Evolutionary conservation across 2,888 invertebrate species (phyloP), one percentile per base, ranked within the genome.

Genomic region (Coleophora flavipennella): DNA sequence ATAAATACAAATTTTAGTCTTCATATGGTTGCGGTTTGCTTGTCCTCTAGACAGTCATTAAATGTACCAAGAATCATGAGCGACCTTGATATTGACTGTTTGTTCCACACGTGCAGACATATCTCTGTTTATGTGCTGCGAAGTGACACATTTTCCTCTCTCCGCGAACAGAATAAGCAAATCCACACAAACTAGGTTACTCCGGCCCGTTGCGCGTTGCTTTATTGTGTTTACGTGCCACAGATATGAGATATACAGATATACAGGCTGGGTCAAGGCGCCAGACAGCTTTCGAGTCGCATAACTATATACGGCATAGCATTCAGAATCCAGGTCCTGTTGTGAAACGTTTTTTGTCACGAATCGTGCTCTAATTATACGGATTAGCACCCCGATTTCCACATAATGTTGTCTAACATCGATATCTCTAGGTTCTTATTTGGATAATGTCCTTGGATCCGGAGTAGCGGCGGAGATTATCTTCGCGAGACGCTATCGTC

Each of bases 141-240:
- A 29, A 25, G 36, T 27, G 31, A 36, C 39, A 48, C 50, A 55
- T 59, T 61, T 55, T 61, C 60, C 58, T 59, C 49, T 43, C 48
- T 44, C 40, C 49, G 67, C 70, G 68, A 64, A 55, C 57, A 54
- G 76, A 77, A 79, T 78, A 64, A 70, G 67, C 66, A 77, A 77
- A 71, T 62, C 56, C 51, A 48, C 59, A 60, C 67, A 80, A 20
- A 67, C 69, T 81, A 77, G 80, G 81, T 79, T 81, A 80, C 63
- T 62, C 62, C 55, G 74, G 57, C 64, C 56, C 9, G 68, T n/a
- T n/a, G 20, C 20, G 31, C 31, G 36, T 31, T 75, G 73, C 67
- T 81, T 83, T 80, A 83, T 84, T 83, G 74, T 80, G 60, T 78
- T 74, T 80, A 81, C 83, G 83, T 83, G 83, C 72, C 65, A 67